Conservation (phyloP, 1,140 invertebrate species). For the Anastatus disparis region DNA sequence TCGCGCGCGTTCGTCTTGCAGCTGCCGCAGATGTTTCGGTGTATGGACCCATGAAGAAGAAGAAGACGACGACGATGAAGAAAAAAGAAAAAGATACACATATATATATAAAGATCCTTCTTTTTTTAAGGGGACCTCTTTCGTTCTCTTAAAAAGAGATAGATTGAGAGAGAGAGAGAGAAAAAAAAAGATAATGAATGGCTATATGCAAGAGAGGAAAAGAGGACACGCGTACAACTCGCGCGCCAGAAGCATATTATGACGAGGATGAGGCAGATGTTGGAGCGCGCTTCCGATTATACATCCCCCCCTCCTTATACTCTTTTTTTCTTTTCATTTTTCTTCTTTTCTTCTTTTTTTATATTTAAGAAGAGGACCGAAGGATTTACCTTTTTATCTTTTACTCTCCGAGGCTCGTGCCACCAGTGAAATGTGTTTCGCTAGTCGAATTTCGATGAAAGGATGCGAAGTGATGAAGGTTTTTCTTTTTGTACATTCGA, state of each 20-base stretch:
- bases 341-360: not conserved
- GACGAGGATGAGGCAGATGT: conserved; percentile 1
- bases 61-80: conserved; percentile 47
- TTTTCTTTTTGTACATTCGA: no score
- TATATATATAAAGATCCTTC: conserved; percentile 34
- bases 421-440: no score
- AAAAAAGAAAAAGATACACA: conserved; percentile 56
- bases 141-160: not conserved
- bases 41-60: conserved; percentile 57
- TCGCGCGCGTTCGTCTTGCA: conserved; percentile 58
- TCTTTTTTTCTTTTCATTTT: conserved; percentile 30
- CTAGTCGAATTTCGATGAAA: no score
- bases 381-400: no score
- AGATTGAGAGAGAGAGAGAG: not conserved
- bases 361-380: no score
- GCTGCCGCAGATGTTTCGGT: conserved; percentile 66
- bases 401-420: no score
- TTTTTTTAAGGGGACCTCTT: not conserved
- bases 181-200: conserved; percentile 24
- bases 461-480: no score
- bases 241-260: not conserved
- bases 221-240: conserved; percentile 34
- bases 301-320: conserved; percentile 24
- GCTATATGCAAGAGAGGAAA: not conserved
- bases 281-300: conserved; percentile 22